Percentiles rank a stretch among this genome's conserved stretches.
These are phyloP conservation scores for Saguinus midas DNA, from an alignment of 2,113 vertebrate species.

Conservation along the genomic window DNA sequence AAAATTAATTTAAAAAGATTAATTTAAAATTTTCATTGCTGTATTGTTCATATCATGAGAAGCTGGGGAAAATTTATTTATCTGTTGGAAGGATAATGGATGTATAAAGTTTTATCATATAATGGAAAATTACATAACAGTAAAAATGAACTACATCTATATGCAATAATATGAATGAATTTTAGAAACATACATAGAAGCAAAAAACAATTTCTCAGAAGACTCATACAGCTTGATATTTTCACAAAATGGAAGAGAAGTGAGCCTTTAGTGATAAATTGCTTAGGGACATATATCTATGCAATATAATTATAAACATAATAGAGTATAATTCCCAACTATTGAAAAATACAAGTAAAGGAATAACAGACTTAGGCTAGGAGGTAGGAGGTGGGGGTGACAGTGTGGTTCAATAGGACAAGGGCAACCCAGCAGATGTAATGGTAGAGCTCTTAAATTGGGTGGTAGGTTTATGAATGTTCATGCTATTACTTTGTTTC, in stretches of 20 bases:
- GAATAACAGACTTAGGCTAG: not conserved
- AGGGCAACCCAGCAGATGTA: too few relatives aligned
- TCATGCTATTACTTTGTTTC: not conserved
- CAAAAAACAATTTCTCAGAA: not conserved
- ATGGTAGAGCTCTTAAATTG: not conserved
- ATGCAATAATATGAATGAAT: not conserved
- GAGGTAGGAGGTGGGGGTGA: not conserved
- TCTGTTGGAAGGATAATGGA: not conserved
- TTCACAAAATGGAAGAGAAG: not conserved
- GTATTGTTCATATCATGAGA: too few relatives aligned
- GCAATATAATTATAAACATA: not conserved
- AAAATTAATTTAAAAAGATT: too few relatives aligned
- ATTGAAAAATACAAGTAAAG: not conserved
- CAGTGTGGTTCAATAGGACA: not conserved
- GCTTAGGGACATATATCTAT: not conserved
- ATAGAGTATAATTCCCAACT: not conserved
- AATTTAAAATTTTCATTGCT: not conserved
- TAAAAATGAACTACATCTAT: not conserved
- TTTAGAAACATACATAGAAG: not conserved
- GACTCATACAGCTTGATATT: not conserved
- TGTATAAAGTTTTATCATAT: not conserved
- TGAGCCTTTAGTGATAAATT: not conserved
- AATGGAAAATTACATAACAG: too few relatives aligned
- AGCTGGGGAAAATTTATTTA: not conserved
- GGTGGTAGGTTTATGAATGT: not conserved